Conservation (phyloP, 2,113 vertebrate species). For the Onychostoma macrolepis region DNA sequence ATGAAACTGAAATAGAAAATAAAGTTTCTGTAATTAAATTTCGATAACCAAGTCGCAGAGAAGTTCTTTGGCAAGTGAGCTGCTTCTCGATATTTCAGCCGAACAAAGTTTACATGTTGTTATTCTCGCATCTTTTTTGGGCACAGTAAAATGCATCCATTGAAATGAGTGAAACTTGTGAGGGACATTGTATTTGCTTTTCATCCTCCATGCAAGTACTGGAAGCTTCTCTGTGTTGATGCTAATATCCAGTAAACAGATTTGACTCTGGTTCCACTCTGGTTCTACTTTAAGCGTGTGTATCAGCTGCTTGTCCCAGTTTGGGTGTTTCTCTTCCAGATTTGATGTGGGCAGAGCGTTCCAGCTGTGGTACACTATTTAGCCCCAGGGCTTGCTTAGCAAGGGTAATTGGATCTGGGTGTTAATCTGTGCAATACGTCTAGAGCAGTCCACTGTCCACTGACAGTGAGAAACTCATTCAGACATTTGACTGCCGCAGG, state of each 20-base stretch:
- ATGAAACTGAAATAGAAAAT: neutral
- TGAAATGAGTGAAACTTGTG: neutral
- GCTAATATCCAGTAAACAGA: slow-evolving; percentile 24
- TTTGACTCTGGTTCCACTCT: slow-evolving; percentile 14
- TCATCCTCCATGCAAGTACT: slow-evolving; percentile 51
- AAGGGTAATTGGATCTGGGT: slow-evolving; percentile 47
- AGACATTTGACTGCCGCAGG: neutral
- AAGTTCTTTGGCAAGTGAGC: neutral
- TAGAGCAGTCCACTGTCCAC: neutral
- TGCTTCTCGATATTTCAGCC: neutral
- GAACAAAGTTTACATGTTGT: neutral
- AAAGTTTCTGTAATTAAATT: neutral
- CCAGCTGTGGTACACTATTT: slow-evolving; percentile 21
- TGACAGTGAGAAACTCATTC: slow-evolving; percentile 27
- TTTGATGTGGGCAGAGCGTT: neutral
- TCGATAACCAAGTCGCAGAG: neutral
- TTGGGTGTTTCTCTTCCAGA: slow-evolving; percentile 5
- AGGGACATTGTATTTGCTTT: slow-evolving; percentile 27
- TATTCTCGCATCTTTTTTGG: neutral
- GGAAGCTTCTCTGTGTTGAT: slow-evolving; percentile 43
- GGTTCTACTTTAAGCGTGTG: slow-evolving; percentile 7
- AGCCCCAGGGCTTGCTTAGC: slow-evolving; percentile 38
- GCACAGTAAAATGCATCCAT: neutral
- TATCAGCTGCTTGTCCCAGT: slow-evolving; percentile 7
- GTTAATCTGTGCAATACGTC: slow-evolving; percentile 40